Conservation (phyloP, 2,113 vertebrate species). For the Bubo blakistoni region DNA sequence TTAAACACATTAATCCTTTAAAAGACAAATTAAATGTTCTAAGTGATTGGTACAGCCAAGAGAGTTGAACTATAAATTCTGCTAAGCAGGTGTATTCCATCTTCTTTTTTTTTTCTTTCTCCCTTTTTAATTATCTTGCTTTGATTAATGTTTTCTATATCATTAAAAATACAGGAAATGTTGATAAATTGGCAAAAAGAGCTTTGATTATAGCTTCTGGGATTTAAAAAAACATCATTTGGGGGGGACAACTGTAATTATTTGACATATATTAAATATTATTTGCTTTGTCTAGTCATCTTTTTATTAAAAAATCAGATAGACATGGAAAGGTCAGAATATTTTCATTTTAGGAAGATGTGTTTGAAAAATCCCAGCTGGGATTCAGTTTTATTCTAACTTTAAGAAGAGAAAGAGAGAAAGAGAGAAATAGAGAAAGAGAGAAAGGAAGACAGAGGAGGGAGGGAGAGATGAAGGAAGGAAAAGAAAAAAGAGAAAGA, state of each 20-base stretch:
- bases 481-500: background rate
- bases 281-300: background rate
- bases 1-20: constrained; percentile 67
- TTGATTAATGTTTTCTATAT: constrained; percentile 13
- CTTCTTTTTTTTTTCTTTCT: background rate
- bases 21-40: constrained; percentile 55
- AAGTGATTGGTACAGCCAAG: constrained; percentile 31
- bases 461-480: background rate
- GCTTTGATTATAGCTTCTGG: background rate
- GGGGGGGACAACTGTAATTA: background rate
- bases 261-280: background rate
- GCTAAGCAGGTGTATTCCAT: constrained; percentile 7
- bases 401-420: background rate
- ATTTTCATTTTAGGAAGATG: background rate
- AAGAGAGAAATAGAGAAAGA: background rate
- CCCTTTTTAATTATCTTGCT: background rate
- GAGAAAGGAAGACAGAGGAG: background rate
- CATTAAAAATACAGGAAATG: background rate
- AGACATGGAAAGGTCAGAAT: background rate
- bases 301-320: background rate
- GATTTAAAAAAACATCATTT: background rate
- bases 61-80: constrained; percentile 53
- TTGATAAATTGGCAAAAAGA: background rate
- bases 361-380: background rate
- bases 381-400: background rate